A percentile compares a stretch with the other conserved stretches of the same genome.
These are phyloP conservation scores for Scaeva pyrastri DNA, from an alignment of 2,888 invertebrate genomes.

Conservation along the genomic window DNA sequence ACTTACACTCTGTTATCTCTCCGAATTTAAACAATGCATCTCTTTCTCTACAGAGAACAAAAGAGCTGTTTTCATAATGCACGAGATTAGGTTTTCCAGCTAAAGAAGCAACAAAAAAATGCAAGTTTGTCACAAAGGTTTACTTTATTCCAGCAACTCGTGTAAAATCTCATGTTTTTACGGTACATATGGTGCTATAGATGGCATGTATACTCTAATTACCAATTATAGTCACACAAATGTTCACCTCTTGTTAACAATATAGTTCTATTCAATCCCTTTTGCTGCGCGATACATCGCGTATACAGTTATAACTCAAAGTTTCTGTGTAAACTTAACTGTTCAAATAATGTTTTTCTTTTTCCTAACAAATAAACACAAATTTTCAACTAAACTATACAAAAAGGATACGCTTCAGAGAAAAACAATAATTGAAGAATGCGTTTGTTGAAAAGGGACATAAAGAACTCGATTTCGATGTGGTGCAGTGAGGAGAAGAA, in stretches of 20 bases:
- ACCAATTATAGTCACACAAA: background rate
- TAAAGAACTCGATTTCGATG: background rate
- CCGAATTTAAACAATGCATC: too few relatives aligned
- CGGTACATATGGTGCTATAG: background rate
- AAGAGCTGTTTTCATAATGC: too few relatives aligned
- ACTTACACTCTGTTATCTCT: too few relatives aligned
- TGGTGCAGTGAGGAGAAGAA: too few relatives aligned
- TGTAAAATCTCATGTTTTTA: background rate
- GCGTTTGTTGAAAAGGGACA: background rate
- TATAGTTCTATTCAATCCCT: background rate
- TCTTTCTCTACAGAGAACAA: too few relatives aligned
- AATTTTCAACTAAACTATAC: background rate
- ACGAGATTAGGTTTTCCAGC: too few relatives aligned
- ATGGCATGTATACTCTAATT: background rate
- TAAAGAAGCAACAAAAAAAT: too few relatives aligned
- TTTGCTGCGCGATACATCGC: background rate
- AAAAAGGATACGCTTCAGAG: background rate
- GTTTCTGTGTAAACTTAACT: background rate
- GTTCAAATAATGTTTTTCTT: background rate
- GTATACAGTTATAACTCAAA: background rate
- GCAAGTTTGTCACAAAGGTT: too few relatives aligned
- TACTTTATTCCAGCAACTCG: too few relatives aligned
- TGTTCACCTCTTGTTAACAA: background rate
- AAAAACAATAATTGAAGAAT: conserved; percentile 15
- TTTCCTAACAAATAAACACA: background rate